Evolutionary conservation across 2,888 invertebrate genomes (phyloP).

Genomic region (Nephrotoma appendiculata): DNA sequence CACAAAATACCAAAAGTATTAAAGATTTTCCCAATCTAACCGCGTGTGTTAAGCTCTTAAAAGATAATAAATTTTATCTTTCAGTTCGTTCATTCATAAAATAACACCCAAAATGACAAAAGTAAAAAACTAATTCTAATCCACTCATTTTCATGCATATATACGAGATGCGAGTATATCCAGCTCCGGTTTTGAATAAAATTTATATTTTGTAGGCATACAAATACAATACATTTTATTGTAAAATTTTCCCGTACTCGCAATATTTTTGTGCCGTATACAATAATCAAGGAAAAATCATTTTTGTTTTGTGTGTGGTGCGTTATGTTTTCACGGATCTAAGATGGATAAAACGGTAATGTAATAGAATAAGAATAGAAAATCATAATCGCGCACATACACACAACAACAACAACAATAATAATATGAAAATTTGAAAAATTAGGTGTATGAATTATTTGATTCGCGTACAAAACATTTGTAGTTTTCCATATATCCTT

Average conservation of each 20-base stretch:
- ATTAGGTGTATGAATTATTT: slow-evolving; percentile 2
- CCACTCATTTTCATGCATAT: background rate
- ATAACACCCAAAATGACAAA: background rate
- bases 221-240: background rate
- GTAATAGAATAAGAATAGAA: background rate
- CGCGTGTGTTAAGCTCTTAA: background rate
- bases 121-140: background rate
- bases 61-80: background rate
- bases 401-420: background rate
- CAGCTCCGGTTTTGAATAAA: background rate
- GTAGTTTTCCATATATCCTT: background rate
- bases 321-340: background rate
- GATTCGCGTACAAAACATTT: slow-evolving; percentile 1
- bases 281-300: background rate
- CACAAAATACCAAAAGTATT: background rate
- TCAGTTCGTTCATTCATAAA: background rate
- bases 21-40: background rate
- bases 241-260: background rate
- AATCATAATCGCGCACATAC: background rate
- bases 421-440: background rate
- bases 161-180: background rate
- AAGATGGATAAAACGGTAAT: background rate
- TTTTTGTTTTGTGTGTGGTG: background rate
- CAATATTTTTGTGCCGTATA: background rate
- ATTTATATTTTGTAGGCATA: background rate